These are phyloP conservation scores for Prunella fulvescens DNA, from an alignment of 2,113 vertebrate genomes.

Conservation along the genomic window DNA sequence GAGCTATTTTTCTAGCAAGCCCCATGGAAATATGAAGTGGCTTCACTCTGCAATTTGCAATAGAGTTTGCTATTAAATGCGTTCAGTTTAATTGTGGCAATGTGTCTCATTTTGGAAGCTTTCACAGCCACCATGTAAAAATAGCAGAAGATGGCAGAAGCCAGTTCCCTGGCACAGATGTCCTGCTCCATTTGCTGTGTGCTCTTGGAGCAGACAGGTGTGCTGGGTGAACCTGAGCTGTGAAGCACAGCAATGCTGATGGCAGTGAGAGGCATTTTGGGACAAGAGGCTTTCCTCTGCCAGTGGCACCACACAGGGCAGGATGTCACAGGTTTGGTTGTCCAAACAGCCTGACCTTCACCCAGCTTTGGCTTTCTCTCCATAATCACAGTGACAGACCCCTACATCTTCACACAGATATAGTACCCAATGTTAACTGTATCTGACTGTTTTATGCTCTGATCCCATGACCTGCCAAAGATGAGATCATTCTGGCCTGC, in stretches of 20 bases:
- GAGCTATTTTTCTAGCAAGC: slow-evolving; percentile 41
- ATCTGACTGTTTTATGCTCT: background rate
- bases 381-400: background rate
- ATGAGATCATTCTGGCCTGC: slow-evolving; percentile 16
- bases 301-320: background rate
- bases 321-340: background rate
- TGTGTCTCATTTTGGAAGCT: slow-evolving; percentile 2
- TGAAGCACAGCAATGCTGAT: fast-evolving
- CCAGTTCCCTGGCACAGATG: slow-evolving; percentile 36
- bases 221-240: background rate
- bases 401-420: background rate
- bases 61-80: background rate
- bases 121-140: slow-evolving; percentile 24
- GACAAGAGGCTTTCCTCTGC: background rate
- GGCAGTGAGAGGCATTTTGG: background rate
- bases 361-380: background rate
- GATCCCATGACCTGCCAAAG: background rate
- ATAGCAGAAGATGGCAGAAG: slow-evolving; percentile 27
- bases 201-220: slow-evolving; percentile 3
- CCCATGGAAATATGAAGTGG: slow-evolving; percentile 43
- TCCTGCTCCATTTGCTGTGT: background rate
- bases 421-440: background rate
- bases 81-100: slow-evolving; percentile 24
- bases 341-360: background rate
- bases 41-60: slow-evolving; percentile 16